A percentile compares a stretch with the other conserved stretches of the same genome.
Evolutionary conservation across 2,113 vertebrate genomes (phyloP).

Genomic region (Labeo rohita): DNA sequence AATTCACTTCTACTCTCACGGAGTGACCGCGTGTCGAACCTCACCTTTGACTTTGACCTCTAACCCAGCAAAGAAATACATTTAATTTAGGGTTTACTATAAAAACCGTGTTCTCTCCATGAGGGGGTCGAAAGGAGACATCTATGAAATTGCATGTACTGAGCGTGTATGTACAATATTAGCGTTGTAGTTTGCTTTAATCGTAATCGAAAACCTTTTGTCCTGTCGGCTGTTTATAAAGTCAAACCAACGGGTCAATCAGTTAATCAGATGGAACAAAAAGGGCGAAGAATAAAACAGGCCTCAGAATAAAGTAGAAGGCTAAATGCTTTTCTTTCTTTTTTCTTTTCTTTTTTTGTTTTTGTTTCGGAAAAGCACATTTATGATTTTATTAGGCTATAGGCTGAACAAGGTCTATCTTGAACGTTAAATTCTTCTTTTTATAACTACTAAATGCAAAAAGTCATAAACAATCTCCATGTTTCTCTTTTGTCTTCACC

Average conservation of each 20-base stretch:
- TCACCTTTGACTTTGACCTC: conserved; percentile 56
- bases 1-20: background rate
- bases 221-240: background rate
- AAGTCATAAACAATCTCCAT: background rate
- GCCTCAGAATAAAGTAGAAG: background rate
- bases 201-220: background rate
- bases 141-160: background rate
- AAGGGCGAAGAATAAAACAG: no score
- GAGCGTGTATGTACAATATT: background rate
- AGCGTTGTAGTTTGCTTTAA: background rate
- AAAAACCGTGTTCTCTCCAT: conserved; percentile 36
- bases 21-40: conserved; percentile 48
- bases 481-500: background rate
- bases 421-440: background rate
- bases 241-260: no score
- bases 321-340: no score
- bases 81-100: conserved; percentile 41
- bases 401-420: background rate
- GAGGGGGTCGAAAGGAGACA: background rate
- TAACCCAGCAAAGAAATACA: conserved; percentile 48
- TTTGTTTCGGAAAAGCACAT: background rate
- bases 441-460: background rate
- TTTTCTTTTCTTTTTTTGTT: background rate
- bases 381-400: background rate
- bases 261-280: no score